Base-by-base conservation (phyloP, 92 coral and sea anemone species). In the Chrysogorgia sp. region DNA sequence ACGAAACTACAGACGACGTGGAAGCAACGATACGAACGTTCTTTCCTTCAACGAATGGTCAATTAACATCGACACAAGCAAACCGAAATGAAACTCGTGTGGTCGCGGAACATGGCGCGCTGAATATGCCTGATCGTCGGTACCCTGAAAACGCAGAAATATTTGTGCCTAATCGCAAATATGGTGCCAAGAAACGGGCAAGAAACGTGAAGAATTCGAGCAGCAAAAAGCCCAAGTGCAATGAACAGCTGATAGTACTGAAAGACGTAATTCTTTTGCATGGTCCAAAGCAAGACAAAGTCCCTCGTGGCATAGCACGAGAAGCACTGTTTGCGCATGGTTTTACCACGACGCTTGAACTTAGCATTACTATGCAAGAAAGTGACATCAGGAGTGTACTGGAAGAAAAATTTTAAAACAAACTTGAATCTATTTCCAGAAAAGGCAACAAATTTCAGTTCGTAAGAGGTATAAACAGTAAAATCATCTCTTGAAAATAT, bases 121-220 rank as follows among this genome's bases (percentile, higher is more conserved):
- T 63, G 50, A 32, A 63, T 63, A 34, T 34, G 24, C 71, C 71
- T 63, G 71, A 63, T 63, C 71, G 49, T 63, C 71, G 26, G 48
- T 63, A 63, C 47, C 47, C 48, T 50, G 71, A 63, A 63, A 63
- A 63, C 50, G 49, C 71, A 17, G 71, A 63, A 63, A 63, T 47
- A 63, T 63, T 63, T n/a, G 47, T 63, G 71, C 71, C 71, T 63
- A 63, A 63, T 63, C 71, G 50, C 67, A 63, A 63, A 63, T 63
- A 63, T 63, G 47, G 71, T 21, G 22, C 23, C 50, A 63, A 35
- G 43, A 63, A 63, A 63, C 71, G 71, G 47, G 48, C 71, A 19
- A 63, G 71, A 63, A 63, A 63, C 71, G 50, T 63, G 71, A n/a
- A n/a, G n/a, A n/a, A n/a, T n/a, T n/a, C n/a, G n/a, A n/a, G n/a